A percentile compares a stretch with the other conserved stretches of the same genome.
Conservation (phyloP, 2,888 invertebrate species). For the Rotaria magnacalcarata region DNA sequence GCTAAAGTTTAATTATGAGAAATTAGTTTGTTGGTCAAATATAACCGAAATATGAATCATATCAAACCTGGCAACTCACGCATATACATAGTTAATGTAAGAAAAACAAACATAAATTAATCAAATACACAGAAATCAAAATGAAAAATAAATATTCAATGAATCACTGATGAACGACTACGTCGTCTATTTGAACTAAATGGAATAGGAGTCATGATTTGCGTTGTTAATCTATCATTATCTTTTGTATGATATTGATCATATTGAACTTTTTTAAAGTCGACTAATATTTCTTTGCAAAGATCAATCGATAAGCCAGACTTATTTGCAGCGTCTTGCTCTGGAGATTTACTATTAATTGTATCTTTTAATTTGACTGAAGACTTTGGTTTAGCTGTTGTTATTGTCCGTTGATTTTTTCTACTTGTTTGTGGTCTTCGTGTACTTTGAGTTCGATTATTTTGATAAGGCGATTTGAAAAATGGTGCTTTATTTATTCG, state of each 20-base stretch:
- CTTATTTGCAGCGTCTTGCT: background rate
- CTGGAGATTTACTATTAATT: background rate
- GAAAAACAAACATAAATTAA: no score
- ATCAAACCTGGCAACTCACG: background rate
- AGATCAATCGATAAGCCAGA: background rate
- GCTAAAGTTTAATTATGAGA: no score
- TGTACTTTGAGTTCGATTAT: background rate
- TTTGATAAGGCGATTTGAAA: no score
- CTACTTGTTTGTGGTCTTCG: background rate
- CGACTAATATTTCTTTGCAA: background rate
- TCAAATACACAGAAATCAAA: background rate
- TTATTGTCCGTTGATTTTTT: background rate
- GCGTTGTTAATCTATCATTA: background rate
- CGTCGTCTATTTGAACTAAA: background rate
- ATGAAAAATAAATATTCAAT: no score
- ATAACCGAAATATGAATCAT: no score
- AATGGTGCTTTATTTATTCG: background rate
- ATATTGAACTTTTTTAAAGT: background rate
- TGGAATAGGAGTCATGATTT: background rate
- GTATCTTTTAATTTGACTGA: background rate
- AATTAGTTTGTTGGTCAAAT: no score
- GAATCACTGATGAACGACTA: background rate
- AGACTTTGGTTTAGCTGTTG: background rate
- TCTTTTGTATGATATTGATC: background rate
- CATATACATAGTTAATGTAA: background rate